Evolutionary conservation across 2,113 vertebrate species (phyloP).

Genomic region (Rostratula benghalensis): DNA sequence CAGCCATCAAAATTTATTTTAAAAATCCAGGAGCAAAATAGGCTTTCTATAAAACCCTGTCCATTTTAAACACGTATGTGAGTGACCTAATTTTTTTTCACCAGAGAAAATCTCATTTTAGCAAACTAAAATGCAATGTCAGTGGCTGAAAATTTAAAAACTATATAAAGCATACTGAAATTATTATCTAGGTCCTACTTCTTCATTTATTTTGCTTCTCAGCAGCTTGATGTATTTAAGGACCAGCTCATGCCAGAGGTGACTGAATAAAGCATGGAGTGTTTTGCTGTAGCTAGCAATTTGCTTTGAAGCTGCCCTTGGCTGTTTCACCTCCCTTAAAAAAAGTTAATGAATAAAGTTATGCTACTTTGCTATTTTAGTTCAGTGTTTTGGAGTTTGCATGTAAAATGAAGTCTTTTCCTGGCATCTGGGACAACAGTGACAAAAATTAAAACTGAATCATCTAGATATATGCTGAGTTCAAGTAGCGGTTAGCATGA

Average conservation of each 20-base stretch:
- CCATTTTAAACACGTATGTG: background rate
- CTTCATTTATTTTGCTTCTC: background rate
- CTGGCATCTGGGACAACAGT: background rate
- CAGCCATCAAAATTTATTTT: background rate
- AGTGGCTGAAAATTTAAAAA: background rate
- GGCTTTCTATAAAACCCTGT: background rate
- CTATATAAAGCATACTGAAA: background rate
- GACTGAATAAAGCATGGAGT: background rate
- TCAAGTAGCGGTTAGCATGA: background rate
- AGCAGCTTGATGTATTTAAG: background rate
- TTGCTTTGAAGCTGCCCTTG: background rate
- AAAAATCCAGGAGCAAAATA: background rate
- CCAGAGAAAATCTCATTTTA: background rate
- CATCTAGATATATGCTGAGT: background rate
- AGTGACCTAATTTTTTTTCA: background rate
- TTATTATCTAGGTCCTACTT: background rate
- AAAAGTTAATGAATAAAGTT: background rate
- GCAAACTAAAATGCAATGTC: background rate
- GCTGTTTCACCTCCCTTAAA: background rate
- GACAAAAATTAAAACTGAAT: background rate
- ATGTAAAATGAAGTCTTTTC: background rate
- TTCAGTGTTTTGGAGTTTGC: background rate
- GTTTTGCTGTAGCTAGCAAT: background rate
- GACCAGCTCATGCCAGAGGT: background rate
- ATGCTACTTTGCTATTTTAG: background rate